Evolutionary conservation across 1,140 invertebrate species (phyloP).

Genomic region (Diploscapter pachys): DNA sequence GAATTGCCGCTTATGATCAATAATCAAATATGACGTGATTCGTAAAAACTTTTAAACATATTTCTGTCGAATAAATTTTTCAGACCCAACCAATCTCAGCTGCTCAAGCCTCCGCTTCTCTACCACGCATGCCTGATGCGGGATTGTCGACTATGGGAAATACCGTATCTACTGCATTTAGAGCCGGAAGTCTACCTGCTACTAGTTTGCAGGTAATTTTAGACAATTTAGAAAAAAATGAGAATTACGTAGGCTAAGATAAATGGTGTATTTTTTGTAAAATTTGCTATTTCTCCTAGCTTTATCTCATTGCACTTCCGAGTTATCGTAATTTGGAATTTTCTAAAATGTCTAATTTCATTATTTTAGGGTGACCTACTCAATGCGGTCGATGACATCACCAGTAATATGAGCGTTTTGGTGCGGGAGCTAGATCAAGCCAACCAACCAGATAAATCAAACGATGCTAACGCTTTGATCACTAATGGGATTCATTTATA

Average conservation of each 20-base stretch:
- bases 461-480: too few species aligned
- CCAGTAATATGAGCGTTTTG: conserved; percentile 51
- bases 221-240: neutral
- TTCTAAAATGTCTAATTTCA: conserved; percentile 34
- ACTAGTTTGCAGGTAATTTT: conserved; percentile 27
- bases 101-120: conserved; percentile 12
- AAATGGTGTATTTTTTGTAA: conserved; percentile 1
- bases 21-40: conserved; percentile 29
- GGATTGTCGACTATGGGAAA: conserved; percentile 27
- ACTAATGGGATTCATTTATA: too few species aligned
- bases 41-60: conserved; percentile 23
- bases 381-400: conserved; percentile 55
- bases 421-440: conserved; percentile 45
- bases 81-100: conserved; percentile 6
- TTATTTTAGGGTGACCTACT: conserved; percentile 38
- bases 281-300: conserved; percentile 14
- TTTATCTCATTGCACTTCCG: conserved; percentile 39
- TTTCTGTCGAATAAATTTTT: neutral
- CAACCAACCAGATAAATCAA: too few species aligned
- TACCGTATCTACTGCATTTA: conserved; percentile 33
- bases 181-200: conserved; percentile 38
- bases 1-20: conserved; percentile 29
- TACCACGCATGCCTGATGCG: conserved; percentile 27
- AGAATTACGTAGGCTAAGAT: neutral
- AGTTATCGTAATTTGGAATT: conserved; percentile 11